phyloP scores from a whole-genome alignment of 2,113 vertebrate genomes.

The Centropus bengalensis region DNA sequence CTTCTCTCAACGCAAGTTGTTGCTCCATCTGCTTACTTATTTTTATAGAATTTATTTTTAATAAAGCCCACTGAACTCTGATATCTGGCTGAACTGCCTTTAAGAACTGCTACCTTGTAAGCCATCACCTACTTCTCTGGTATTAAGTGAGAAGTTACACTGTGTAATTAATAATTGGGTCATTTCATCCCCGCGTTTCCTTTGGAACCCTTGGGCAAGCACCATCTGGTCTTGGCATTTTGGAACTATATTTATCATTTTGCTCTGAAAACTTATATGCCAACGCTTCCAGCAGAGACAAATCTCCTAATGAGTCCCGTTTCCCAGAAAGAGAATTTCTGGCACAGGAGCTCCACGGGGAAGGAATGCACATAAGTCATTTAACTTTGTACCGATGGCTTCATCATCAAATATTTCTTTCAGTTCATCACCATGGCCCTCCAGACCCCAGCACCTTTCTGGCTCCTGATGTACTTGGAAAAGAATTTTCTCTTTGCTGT shows the following conservation, averaged over 20 bases:
- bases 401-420: slow-evolving; percentile 12
- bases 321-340: not conserved
- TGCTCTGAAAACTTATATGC: slow-evolving; percentile 9
- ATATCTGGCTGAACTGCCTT: not conserved
- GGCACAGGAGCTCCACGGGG: not conserved
- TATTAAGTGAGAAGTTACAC: not conserved
- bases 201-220: not conserved
- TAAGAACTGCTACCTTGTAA: not conserved
- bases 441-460: not conserved
- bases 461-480: not conserved
- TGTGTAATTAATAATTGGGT: not conserved
- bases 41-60: not conserved
- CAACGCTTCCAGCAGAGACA: not conserved
- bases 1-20: not conserved
- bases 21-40: not conserved
- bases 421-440: not conserved
- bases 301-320: not conserved
- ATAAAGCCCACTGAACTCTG: not conserved
- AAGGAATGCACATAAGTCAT: not conserved
- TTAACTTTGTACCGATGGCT: not conserved
- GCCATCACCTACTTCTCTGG: not conserved
- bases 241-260: slow-evolving; percentile 5
- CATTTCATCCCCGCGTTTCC: not conserved
- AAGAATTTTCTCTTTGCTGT: not conserved
- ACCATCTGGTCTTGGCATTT: slow-evolving; percentile 42